These are phyloP conservation scores for Rhopalosiphum maidis DNA, from an alignment of 1,140 invertebrate genomes.

Conservation along the genomic window DNA sequence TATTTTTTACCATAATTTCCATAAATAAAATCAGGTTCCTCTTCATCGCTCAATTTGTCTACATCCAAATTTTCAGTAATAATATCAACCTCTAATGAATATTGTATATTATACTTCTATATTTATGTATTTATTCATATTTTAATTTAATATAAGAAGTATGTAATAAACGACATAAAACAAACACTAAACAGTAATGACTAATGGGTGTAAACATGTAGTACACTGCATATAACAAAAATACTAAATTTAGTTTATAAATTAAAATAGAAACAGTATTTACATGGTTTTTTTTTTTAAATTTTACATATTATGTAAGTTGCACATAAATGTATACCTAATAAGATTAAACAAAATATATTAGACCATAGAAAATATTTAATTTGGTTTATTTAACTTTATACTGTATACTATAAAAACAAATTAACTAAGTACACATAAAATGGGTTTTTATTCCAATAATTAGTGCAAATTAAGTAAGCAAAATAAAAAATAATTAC, in stretches of 20 bases:
- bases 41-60: no score
- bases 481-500: conserved; percentile 8
- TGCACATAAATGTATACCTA: not conserved
- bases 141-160: no score
- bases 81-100: no score
- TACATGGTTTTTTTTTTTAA: not conserved
- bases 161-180: no score
- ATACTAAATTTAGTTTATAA: not conserved
- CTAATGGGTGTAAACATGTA: no score
- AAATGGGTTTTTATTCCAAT: not conserved
- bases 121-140: no score
- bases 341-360: not conserved
- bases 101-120: no score
- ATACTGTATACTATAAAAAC: not conserved
- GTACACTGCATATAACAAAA: no score
- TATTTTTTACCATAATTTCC: no score
- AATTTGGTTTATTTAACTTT: not conserved
- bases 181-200: no score
- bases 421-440: not conserved
- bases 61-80: no score
- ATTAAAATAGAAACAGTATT: not conserved
- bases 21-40: no score
- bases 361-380: not conserved
- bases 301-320: not conserved
- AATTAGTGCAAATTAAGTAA: conserved; percentile 2